Evolutionary conservation across 2,113 vertebrate genomes (phyloP).

Genomic region (Sialia sialis): DNA sequence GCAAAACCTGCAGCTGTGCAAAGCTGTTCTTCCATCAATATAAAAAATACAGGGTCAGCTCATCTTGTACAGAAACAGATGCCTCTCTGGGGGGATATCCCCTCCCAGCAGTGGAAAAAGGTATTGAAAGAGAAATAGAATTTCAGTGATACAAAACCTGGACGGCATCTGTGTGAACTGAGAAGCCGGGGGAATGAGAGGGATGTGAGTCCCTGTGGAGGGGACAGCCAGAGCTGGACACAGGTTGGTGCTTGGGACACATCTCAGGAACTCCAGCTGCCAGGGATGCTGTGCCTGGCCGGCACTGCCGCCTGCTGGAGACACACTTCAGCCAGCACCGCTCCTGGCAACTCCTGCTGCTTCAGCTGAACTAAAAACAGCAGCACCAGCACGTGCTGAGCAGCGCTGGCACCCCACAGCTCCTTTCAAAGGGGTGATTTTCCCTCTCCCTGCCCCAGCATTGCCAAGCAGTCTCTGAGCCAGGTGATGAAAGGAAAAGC

Average conservation of each 20-base stretch:
- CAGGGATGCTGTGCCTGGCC: background rate
- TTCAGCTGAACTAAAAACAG: background rate
- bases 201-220: background rate
- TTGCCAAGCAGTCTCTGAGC: background rate
- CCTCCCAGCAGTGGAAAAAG: background rate
- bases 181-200: background rate
- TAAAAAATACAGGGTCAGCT: background rate
- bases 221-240: background rate
- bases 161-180: background rate
- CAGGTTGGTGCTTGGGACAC: background rate
- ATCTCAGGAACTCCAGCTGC: background rate
- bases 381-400: background rate
- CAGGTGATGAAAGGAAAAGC: accelerated
- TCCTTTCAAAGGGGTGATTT: background rate
- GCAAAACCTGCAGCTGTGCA: background rate
- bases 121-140: background rate
- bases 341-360: background rate
- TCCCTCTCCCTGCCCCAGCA: background rate
- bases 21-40: background rate
- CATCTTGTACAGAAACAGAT: background rate
- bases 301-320: constrained; percentile 42
- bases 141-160: background rate
- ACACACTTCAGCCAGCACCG: background rate
- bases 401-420: background rate
- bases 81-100: background rate